These are phyloP conservation scores for Drosophila monieri DNA, from an alignment of 2,888 invertebrate genomes.

Conservation along the genomic window DNA sequence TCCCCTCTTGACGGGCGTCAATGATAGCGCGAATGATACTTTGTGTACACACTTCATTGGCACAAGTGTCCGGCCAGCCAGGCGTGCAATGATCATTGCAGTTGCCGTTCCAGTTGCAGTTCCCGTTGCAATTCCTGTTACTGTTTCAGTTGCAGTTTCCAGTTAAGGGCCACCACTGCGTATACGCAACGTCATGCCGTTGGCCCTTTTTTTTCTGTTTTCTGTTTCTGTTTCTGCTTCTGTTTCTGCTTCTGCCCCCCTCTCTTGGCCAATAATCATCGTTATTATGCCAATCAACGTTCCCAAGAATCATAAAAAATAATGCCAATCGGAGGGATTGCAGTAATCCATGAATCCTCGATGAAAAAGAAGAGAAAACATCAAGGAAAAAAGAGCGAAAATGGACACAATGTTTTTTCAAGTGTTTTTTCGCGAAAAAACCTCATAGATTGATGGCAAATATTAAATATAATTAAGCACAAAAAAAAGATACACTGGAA, in stretches of 20 bases:
- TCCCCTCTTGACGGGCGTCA: constrained; percentile 61
- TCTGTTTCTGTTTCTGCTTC: neutral
- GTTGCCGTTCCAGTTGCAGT: constrained; percentile 8
- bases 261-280: constrained; percentile 30
- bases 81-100: constrained; percentile 24
- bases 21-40: constrained; percentile 73
- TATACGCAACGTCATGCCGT: constrained; percentile 56
- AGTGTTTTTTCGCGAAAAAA: neutral
- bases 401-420: neutral
- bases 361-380: neutral
- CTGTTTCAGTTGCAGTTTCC: neutral
- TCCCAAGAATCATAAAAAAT: constrained; percentile 6
- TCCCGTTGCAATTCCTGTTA: neutral
- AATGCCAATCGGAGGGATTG: constrained; percentile 3
- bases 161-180: constrained; percentile 54
- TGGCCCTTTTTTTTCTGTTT: constrained; percentile 5
- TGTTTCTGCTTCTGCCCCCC: too few species aligned
- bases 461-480: neutral
- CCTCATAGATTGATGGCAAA: neutral
- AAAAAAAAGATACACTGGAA: neutral
- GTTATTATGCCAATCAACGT: constrained; percentile 34
- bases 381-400: neutral
- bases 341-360: neutral
- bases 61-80: constrained; percentile 56
- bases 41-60: constrained; percentile 62